Evolutionary conservation across 2,113 vertebrate species (phyloP).

Genomic region (Capreolus pygargus): DNA sequence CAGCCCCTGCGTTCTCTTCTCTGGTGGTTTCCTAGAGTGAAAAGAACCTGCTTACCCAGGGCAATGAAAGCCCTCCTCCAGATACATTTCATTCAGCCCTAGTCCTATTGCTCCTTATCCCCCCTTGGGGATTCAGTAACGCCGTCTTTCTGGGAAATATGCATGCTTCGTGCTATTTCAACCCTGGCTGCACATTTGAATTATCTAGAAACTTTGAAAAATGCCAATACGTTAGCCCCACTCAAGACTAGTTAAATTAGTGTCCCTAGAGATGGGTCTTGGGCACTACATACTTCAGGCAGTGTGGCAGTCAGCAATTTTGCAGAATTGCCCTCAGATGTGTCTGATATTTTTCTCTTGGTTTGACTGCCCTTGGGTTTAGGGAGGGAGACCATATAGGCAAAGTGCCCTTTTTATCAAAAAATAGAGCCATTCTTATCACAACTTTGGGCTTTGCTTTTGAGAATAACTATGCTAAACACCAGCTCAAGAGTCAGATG

Average conservation of each 20-base stretch:
- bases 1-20: slow-evolving; percentile 21
- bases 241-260: neutral
- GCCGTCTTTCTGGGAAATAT: neutral
- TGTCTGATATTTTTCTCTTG: neutral
- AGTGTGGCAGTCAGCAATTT: neutral
- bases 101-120: neutral
- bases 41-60: neutral
- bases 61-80: neutral
- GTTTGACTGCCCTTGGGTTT: neutral
- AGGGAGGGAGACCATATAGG: neutral
- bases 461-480: neutral
- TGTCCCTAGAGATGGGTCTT: neutral
- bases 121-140: neutral
- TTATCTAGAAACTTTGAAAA: neutral
- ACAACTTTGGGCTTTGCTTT: neutral
- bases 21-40: slow-evolving; percentile 44
- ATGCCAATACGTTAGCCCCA: neutral
- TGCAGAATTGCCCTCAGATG: neutral
- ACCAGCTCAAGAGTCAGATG: neutral
- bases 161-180: neutral
- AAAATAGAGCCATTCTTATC: neutral
- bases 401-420: neutral
- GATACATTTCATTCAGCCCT: neutral
- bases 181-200: neutral
- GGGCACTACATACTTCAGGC: too few species aligned